Evolutionary conservation across 2,888 invertebrate species (phyloP).

Genomic region (Yponomeuta plumbellus): DNA sequence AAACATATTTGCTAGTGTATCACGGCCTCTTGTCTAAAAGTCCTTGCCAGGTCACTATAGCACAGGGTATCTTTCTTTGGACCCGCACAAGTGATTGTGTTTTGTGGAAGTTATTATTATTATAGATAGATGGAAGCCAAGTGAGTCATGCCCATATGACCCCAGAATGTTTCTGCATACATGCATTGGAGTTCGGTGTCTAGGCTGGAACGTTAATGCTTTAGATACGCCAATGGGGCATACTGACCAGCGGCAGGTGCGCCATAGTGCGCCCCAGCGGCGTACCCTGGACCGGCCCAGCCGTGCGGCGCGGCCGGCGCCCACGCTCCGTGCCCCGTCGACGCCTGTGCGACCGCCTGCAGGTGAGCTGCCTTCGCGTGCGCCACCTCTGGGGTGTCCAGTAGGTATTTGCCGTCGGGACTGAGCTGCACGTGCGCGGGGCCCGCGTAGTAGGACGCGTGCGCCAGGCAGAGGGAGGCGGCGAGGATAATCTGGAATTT

Average conservation of each 20-base stretch:
- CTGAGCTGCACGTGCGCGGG: conserved; percentile 67
- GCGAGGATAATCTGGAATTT: conserved; percentile 60
- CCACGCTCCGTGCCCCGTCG: conserved; percentile 66
- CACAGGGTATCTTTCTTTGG: no score
- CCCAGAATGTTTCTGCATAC: no score
- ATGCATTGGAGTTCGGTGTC: no score
- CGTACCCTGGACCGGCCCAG: conserved; percentile 43
- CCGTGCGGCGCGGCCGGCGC: conserved; percentile 43
- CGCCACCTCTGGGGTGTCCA: conserved; percentile 75
- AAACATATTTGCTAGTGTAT: no score
- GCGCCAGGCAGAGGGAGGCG: conserved; percentile 68
- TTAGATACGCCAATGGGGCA: neutral
- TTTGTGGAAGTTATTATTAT: no score
- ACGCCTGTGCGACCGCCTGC: conserved; percentile 67
- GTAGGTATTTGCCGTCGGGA: conserved; percentile 69
- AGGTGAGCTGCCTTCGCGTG: conserved; percentile 69
- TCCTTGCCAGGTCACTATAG: no score
- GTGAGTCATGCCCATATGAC: no score
- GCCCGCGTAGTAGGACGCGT: conserved; percentile 72
- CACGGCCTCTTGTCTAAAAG: no score
- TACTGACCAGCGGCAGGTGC: conserved; percentile 63
- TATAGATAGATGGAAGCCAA: no score
- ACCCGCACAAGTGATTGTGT: no score
- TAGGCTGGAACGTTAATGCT: no score
- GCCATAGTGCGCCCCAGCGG: conserved; percentile 54